These are phyloP conservation scores for Myotis pilosus DNA, from an alignment of 2,797 vertebrate species.

Conservation along the genomic window DNA sequence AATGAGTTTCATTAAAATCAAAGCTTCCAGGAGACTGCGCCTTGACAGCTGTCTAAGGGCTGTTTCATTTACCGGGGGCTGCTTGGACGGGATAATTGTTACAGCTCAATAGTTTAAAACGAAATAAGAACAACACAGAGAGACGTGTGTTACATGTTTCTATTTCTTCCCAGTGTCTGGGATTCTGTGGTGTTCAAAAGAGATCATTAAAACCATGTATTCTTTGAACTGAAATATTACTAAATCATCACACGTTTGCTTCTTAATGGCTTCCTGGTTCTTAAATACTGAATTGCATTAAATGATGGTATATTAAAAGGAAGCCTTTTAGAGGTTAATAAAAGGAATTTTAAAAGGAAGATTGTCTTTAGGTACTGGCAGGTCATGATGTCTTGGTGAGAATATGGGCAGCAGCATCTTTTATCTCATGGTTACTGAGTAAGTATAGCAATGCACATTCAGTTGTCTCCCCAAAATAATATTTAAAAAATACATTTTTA, in stretches of 20 bases:
- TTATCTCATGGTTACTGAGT: neutral
- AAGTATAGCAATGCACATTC: neutral
- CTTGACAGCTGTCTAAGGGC: slow-evolving; percentile 85
- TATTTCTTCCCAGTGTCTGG: slow-evolving; percentile 65
- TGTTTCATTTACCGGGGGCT: slow-evolving; percentile 82
- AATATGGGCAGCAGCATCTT: neutral
- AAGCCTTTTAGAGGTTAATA: slow-evolving; percentile 74
- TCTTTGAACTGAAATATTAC: slow-evolving; percentile 71
- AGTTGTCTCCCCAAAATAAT: neutral
- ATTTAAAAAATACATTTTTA: neutral
- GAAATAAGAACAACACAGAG: slow-evolving; percentile 74
- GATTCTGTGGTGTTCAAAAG: slow-evolving; percentile 71
- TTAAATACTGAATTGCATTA: slow-evolving; percentile 76
- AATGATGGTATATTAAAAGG: slow-evolving; percentile 72
- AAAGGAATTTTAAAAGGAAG: slow-evolving; percentile 39
- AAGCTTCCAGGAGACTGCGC: slow-evolving; percentile 84
- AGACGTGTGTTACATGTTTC: slow-evolving; percentile 63
- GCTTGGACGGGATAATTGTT: slow-evolving; percentile 84
- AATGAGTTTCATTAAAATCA: slow-evolving; percentile 87
- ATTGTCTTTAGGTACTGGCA: neutral
- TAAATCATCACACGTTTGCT: slow-evolving; percentile 59
- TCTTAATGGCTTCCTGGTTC: slow-evolving; percentile 73
- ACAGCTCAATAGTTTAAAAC: slow-evolving; percentile 75
- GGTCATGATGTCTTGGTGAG: neutral
- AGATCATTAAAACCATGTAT: slow-evolving; percentile 78